Evolutionary conservation across 2,113 vertebrate genomes (phyloP).

Genomic region (Xyliphius kryptos): DNA sequence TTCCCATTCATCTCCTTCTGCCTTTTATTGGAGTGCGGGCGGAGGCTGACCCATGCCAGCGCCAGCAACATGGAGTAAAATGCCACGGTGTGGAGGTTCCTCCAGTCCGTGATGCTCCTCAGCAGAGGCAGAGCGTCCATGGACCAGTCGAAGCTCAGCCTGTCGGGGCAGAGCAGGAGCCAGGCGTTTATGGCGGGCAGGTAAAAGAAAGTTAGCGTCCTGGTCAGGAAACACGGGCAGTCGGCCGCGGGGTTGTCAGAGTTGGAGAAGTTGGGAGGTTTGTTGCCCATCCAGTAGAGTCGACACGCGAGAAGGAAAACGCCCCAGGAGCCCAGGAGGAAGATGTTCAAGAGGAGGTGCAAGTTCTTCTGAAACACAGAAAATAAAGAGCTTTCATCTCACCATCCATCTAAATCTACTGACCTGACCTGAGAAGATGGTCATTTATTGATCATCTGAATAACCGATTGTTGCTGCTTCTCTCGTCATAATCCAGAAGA

Average conservation of each 20-base stretch:
- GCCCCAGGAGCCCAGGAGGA: slow-evolving; percentile 81
- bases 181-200: slow-evolving; percentile 88
- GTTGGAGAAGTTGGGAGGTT: slow-evolving; percentile 97
- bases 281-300: slow-evolving; percentile 99
- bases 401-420: too few species aligned
- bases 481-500: too few species aligned
- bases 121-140: slow-evolving; percentile 96
- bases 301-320: slow-evolving; percentile 76
- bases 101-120: slow-evolving; percentile 76
- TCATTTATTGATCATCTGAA: too few species aligned
- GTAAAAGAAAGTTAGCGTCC: slow-evolving; percentile 86
- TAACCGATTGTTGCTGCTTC: too few species aligned
- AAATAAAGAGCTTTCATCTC: too few species aligned
- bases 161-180: slow-evolving; percentile 91
- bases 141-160: slow-evolving; percentile 97
- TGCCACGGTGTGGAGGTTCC: slow-evolving; percentile 80
- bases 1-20: slow-evolving; percentile 76
- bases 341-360: slow-evolving; percentile 76
- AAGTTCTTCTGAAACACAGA: slow-evolving; percentile 70
- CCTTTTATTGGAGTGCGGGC: slow-evolving; percentile 46
- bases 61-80: slow-evolving; percentile 79
- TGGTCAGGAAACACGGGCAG: slow-evolving; percentile 75
- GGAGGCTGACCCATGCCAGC: slow-evolving; percentile 74
- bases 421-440: too few species aligned
- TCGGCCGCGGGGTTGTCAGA: slow-evolving; percentile 97